These are phyloP conservation scores for Lasioglossum pauxillum DNA, from an alignment of 2,888 invertebrate genomes.

Conservation along the genomic window DNA sequence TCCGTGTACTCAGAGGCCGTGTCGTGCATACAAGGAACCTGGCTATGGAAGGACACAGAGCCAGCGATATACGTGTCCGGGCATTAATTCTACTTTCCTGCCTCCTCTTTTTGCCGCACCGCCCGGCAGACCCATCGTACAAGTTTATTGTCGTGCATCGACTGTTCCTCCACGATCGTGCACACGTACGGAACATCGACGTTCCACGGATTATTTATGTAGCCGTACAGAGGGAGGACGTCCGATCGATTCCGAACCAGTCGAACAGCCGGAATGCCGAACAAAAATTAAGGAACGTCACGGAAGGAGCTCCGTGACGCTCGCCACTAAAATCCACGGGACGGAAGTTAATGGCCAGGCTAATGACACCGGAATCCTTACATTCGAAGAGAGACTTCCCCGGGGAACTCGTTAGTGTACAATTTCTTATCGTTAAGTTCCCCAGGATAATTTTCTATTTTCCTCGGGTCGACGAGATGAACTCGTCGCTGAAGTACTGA, in stretches of 20 bases:
- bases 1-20: conserved; percentile 23
- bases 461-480: not conserved
- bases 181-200: conserved; percentile 23
- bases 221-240: conserved; percentile 10
- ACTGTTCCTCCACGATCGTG: conserved; percentile 24
- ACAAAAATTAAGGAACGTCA: conserved; percentile 64
- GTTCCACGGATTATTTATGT: conserved; percentile 64
- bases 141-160: conserved; percentile 58
- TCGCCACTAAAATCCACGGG: not conserved
- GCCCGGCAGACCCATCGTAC: conserved; percentile 33
- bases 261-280: conserved; percentile 34
- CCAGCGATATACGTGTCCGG: conserved; percentile 32
- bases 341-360: not conserved
- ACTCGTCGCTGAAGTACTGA: not conserved
- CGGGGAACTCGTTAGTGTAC: not conserved
- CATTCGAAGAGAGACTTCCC: not conserved
- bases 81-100: conserved; percentile 52
- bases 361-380: not conserved
- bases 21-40: conserved; percentile 41
- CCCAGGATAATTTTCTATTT: not conserved
- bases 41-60: conserved; percentile 34
- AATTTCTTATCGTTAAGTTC: not conserved
- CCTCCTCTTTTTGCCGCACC: conserved; percentile 34
- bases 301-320: conserved; percentile 45
- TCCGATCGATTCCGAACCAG: conserved; percentile 55